Conservation (phyloP, 2,888 invertebrate species). For the Horisme vitalbata region DNA sequence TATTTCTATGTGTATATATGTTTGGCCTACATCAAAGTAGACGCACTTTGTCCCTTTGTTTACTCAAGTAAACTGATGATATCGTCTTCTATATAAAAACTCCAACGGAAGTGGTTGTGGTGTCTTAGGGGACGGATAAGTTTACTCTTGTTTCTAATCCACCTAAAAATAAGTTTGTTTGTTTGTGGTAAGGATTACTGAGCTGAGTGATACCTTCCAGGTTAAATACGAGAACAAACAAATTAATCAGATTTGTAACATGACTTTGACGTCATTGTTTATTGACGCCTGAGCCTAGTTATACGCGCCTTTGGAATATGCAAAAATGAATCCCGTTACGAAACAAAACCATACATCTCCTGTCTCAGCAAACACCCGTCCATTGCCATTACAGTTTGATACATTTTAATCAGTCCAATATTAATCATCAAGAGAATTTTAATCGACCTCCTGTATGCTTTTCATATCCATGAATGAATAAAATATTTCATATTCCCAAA, state of each 20-base stretch:
- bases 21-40: too few relatives aligned
- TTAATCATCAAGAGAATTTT: conserved; percentile 5
- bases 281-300: too few relatives aligned
- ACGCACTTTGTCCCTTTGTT: conserved; percentile 2
- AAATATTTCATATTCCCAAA: neutral
- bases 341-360: too few relatives aligned
- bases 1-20: too few relatives aligned
- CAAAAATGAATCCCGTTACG: too few relatives aligned
- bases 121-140: conserved; percentile 1
- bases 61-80: neutral
- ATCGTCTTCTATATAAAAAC: conserved; percentile 11
- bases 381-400: too few relatives aligned
- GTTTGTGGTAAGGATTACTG: neutral
- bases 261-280: too few relatives aligned
- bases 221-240: too few relatives aligned
- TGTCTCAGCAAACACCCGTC: too few relatives aligned
- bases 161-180: conserved; percentile 6
- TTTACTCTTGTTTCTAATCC: neutral
- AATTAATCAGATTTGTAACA: too few relatives aligned
- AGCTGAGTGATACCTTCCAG: neutral
- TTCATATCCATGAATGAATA: neutral
- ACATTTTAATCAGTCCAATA: too few relatives aligned
- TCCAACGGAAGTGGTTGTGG: conserved; percentile 7
- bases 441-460: neutral
- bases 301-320: too few relatives aligned